Evolutionary conservation across 2,797 vertebrate genomes (phyloP), one percentile per base, ranked within the genome.

Genomic region (Danionella dracula): DNA sequence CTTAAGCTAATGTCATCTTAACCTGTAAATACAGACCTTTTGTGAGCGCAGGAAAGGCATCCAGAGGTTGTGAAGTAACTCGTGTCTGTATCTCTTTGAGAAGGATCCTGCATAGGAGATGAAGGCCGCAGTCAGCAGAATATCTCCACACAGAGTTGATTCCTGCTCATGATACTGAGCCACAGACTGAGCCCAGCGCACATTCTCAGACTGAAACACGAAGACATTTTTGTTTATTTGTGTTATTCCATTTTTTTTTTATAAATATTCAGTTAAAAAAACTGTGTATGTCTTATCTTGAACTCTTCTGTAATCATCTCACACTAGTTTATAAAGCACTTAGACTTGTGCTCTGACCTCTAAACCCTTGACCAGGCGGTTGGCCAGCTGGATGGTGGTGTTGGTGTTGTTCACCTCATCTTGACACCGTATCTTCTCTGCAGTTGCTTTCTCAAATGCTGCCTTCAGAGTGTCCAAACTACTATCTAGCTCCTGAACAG

Each of bases 321-420:
- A 31, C 9, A 31, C 9, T 31, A 31, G 9, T 31, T 31, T 31
- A 5, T 31, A 31, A 31, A 31, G 29, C 29, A 41, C 4, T 15
- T 42, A 3, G 15, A 16, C 4, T n/a, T 27, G 21, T 76, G 79
- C 76, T 78, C 88, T 90, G 87, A 93, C 92, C 92, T 94, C 87
- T 78, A 94, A 88, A 80, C 95, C 96, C 90, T 94, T 94, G 76
- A 92, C 95, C 86, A 97, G 93, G 81, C 97, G 93, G 87, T 94
- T 94, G 88, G 95, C 95, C 76, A 93, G 89, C 82, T 94, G 92
- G 85, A 94, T 95, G 79, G 95, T 95, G 86, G 92, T 94, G 89
- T 95, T 96, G 84, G 93, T 95, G 87, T 81, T 86, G 88, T 97
- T 96, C 82, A 96, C 94, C 85, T 95, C 92, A 71, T 95, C 92